Conservation (phyloP, 2,797 vertebrate genomes). For the Lutjanus argentimaculatus region DNA sequence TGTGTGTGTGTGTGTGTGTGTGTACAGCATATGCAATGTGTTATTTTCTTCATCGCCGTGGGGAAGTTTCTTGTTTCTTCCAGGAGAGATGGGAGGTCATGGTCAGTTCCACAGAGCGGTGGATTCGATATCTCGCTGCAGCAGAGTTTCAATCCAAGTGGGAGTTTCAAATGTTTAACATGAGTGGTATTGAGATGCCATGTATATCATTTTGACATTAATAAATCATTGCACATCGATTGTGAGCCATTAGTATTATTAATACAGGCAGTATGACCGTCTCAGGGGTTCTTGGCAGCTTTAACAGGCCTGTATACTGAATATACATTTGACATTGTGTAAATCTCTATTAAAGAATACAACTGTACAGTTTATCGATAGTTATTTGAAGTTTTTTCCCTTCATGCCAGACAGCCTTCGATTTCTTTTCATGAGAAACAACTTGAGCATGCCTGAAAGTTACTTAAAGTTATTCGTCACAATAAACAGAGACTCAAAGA, state of each 20-base stretch:
- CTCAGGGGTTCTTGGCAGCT: slow-evolving; percentile 2
- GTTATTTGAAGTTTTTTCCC: not conserved
- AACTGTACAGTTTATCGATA: too few species aligned
- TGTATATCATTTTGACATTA: slow-evolving; percentile 25
- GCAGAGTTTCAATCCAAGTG: not conserved
- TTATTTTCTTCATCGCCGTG: not conserved
- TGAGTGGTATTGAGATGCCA: slow-evolving; percentile 11
- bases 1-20: not conserved
- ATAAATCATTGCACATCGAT: slow-evolving; percentile 50
- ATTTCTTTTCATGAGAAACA: not conserved
- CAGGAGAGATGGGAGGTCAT: slow-evolving; percentile 2
- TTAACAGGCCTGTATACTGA: not conserved
- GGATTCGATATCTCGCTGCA: slow-evolving; percentile 5
- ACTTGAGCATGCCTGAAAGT: not conserved
- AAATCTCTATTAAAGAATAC: too few species aligned
- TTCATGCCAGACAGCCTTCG: not conserved
- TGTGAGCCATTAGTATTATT: slow-evolving; percentile 42
- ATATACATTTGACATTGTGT: not conserved
- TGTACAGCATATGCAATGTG: not conserved
- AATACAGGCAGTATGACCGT: slow-evolving; percentile 14
- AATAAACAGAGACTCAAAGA: not conserved
- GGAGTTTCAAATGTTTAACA: slow-evolving; percentile 18
- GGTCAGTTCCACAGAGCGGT: slow-evolving; percentile 11
- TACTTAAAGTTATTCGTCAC: not conserved
- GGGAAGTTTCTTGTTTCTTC: not conserved